These are phyloP conservation scores for Eupeodes luniger DNA, from an alignment of 2,888 invertebrate species.

Conservation along the genomic window DNA sequence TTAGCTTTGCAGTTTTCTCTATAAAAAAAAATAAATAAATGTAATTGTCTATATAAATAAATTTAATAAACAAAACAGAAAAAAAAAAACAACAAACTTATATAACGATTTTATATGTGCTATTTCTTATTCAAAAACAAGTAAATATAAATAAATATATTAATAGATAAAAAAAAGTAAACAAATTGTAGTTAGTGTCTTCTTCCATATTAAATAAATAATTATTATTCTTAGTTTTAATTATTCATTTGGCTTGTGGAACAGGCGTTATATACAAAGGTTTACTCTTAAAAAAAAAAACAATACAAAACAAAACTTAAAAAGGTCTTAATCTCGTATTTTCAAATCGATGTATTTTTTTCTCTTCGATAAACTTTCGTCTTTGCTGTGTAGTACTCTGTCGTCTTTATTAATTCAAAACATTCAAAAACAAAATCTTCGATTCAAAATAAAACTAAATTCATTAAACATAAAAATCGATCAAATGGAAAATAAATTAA, in stretches of 20 bases:
- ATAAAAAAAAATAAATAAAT: neutral
- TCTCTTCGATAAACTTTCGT: constrained; percentile 48
- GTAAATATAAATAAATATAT: constrained; percentile 30
- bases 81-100: constrained; percentile 21
- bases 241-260: constrained; percentile 39
- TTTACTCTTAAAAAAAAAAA: constrained; percentile 17
- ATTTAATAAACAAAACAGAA: neutral
- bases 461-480: constrained; percentile 40
- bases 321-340: constrained; percentile 41
- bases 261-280: constrained; percentile 29
- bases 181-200: constrained; percentile 72
- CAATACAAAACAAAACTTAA: constrained; percentile 2
- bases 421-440: neutral
- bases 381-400: constrained; percentile 40
- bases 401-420: constrained; percentile 28
- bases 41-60: constrained; percentile 52
- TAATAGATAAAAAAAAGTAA: constrained; percentile 62
- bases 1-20: constrained; percentile 60
- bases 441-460: constrained; percentile 20
- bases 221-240: constrained; percentile 20
- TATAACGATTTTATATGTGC: constrained; percentile 68
- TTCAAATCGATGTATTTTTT: constrained; percentile 49
- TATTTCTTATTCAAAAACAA: constrained; percentile 60
- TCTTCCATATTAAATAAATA: constrained; percentile 69
- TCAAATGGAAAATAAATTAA: constrained; percentile 30